phyloP scores from a whole-genome alignment of 2,113 vertebrate species.

The Chaenocephalus aceratus region DNA sequence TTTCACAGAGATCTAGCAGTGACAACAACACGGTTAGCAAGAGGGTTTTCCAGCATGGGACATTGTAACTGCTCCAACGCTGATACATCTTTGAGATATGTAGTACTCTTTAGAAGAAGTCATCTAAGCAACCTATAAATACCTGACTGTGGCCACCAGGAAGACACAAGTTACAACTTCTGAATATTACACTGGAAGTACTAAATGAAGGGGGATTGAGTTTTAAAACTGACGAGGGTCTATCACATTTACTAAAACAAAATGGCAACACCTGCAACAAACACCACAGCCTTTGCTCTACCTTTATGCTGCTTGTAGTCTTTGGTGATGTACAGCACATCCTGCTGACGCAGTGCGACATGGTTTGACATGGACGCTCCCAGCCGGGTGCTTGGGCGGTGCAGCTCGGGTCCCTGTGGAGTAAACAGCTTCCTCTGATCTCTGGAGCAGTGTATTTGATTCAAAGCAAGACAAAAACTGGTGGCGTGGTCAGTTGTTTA shows the following conservation, averaged over 20 bases:
- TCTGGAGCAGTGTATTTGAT: slow-evolving; percentile 24
- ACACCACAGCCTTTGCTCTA: neutral
- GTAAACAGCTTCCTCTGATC: slow-evolving; percentile 1
- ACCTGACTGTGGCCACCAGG: no score
- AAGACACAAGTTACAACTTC: no score
- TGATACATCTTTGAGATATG: no score
- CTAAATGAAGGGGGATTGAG: neutral
- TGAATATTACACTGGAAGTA: neutral
- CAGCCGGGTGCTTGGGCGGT: slow-evolving; percentile 23
- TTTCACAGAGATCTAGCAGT: neutral
- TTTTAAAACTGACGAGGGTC: neutral
- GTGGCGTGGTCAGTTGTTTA: slow-evolving; percentile 29
- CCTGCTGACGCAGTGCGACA: neutral
- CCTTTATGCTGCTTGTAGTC: neutral
- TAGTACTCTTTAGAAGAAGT: no score
- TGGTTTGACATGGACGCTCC: no score
- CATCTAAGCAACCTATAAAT: no score
- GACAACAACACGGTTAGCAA: no score
- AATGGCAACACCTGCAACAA: no score
- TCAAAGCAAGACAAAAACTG: neutral
- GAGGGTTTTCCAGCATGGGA: no score
- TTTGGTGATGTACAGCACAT: neutral
- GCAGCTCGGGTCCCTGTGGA: neutral
- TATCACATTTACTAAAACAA: neutral
- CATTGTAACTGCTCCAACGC: no score